phyloP scores from a whole-genome alignment of 2,113 vertebrate genomes.

The Sinocyclocheilus anophthalmus region DNA sequence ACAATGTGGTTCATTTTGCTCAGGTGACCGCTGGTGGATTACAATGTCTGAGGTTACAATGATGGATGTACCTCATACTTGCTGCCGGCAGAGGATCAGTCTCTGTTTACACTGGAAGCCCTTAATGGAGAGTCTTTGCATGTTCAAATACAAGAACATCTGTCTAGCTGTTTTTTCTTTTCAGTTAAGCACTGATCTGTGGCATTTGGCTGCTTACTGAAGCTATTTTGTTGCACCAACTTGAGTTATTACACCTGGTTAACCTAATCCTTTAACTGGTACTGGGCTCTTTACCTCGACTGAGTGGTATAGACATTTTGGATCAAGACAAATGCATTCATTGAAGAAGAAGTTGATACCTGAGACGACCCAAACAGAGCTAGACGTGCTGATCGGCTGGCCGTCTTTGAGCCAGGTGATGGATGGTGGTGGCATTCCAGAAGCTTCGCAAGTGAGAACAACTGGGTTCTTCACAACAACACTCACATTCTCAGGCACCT shows the following conservation, averaged over 20 bases:
- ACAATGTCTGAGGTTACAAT: constrained; percentile 32
- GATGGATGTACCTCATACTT: constrained; percentile 37
- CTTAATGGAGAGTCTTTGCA: constrained; percentile 41
- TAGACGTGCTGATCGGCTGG: constrained; percentile 75
- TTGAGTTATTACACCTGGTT: constrained; percentile 57
- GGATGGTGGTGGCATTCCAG: constrained; percentile 89
- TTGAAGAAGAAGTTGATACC: constrained; percentile 72
- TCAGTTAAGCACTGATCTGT: constrained; percentile 39
- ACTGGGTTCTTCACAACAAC: constrained; percentile 89
- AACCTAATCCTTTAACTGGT: not conserved
- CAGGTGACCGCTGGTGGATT: constrained; percentile 27
- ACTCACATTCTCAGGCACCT: constrained; percentile 85
- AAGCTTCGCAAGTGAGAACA: constrained; percentile 87
- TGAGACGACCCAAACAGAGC: constrained; percentile 83
- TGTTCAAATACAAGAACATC: constrained; percentile 49
- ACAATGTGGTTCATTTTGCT: not conserved
- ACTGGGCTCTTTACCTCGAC: constrained; percentile 20
- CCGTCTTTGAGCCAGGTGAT: constrained; percentile 90
- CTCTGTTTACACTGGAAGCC: constrained; percentile 42
- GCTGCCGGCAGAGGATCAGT: not conserved
- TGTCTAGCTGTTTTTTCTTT: constrained; percentile 48
- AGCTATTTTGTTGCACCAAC: constrained; percentile 49
- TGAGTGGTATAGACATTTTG: not conserved
- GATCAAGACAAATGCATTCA: not conserved
- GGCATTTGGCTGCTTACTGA: constrained; percentile 50